These are phyloP conservation scores for Alethe diademata DNA, from an alignment of 2,113 vertebrate species.

Conservation along the genomic window DNA sequence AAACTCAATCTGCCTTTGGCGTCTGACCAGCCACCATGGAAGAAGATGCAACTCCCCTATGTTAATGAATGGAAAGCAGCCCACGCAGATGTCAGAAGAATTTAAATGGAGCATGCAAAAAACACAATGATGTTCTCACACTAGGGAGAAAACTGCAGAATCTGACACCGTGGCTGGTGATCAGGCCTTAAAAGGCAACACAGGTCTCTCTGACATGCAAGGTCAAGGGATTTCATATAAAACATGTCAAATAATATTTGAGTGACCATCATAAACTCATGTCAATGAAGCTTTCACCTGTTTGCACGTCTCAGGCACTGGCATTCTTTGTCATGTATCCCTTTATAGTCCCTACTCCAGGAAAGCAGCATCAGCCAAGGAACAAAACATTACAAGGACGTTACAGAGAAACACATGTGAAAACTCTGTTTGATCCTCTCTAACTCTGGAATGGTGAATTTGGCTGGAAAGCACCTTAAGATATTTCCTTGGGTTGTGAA, in stretches of 20 bases:
- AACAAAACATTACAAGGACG: background rate
- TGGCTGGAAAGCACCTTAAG: background rate
- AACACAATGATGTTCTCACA: slow-evolving; percentile 42
- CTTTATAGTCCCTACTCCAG: background rate
- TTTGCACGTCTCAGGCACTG: background rate
- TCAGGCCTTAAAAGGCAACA: slow-evolving; percentile 15
- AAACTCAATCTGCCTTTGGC: slow-evolving; percentile 53
- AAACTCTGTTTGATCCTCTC: slow-evolving; percentile 4
- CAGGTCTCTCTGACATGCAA: background rate
- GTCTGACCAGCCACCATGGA: slow-evolving; percentile 35
- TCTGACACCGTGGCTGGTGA: background rate
- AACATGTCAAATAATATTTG: background rate
- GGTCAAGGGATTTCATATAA: background rate
- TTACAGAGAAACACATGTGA: slow-evolving; percentile 10
- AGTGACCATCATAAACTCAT: background rate
- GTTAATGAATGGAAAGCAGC: slow-evolving; percentile 56
- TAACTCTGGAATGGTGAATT: background rate
- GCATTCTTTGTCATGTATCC: fast-evolving
- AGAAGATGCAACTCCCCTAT: slow-evolving; percentile 52
- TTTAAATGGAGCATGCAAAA: slow-evolving; percentile 46
- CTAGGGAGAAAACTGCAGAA: slow-evolving; percentile 23
- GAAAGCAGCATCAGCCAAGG: background rate
- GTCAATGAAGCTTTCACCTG: background rate
- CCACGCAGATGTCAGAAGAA: slow-evolving; percentile 50
- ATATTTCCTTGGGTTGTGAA: background rate